Evolutionary conservation across 2,113 vertebrate species (phyloP), one percentile per base, ranked within the genome.

Genomic region (Sclerurus mexicanus): DNA sequence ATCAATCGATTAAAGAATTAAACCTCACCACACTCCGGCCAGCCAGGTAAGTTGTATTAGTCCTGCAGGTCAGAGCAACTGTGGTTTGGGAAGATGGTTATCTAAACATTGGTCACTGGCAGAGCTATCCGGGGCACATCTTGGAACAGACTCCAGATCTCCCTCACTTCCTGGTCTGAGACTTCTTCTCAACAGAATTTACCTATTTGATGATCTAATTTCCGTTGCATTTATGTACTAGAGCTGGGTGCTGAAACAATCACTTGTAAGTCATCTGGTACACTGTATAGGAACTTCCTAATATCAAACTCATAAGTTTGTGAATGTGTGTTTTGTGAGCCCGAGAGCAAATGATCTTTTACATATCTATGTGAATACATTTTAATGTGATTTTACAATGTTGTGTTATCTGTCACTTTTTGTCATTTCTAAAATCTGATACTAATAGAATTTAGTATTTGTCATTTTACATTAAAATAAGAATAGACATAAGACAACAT

Each of bases 391-490:
- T 93, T 97, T 88, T 85, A 72, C 56, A 92, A 13, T 72, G 81
- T 85, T 93, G 77, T 66, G 58, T 59, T 94, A 89, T 91, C 84
- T 87, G 60, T 89, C 74, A 53, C 62, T 80, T 75, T 81, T 68
- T 50, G 86, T 79, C 76, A 73, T 81, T 96, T 92, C 62, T 85
- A 71, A 85, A 93, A 92, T 87, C 78, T 96, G 91, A 90, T 95
- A 46, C 66, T 94, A 94, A 96, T 64, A 85, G 62, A 95, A 94
- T 97, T 87, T 80, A 91, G 66, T 94, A 62, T 93, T 96, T 96
- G 60, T 80, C 46, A 0, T 83, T 95, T 89, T 85, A 73, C n/a
- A 83, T 74, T 85, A 80, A 81, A 94, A 79, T 91, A 96, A 91
- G 76, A 91, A 77, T 71, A 93, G 93, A 72, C 62, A 37, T 95